Evolutionary conservation across 2,888 invertebrate genomes (phyloP).

Genomic region (Oscheius sp.): DNA sequence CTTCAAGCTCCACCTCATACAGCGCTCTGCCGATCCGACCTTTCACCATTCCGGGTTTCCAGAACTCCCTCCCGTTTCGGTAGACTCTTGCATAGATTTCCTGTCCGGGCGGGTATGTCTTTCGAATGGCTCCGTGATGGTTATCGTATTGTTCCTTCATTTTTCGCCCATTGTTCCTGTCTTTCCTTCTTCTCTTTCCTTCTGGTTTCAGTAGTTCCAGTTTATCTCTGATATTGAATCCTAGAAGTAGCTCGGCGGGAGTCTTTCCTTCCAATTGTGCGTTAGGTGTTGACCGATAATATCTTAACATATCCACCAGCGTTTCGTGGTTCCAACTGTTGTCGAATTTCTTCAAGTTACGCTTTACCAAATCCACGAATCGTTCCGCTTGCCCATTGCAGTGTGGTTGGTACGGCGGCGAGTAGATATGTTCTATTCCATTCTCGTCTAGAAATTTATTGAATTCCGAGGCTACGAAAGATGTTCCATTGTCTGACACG

Average conservation of each 20-base stretch:
- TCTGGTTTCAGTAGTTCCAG: conserved; percentile 2
- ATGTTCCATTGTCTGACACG: conserved; percentile 51
- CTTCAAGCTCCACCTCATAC: no score
- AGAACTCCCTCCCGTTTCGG: no score
- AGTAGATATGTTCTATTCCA: not conserved
- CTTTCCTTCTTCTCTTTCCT: not conserved
- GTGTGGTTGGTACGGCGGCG: conserved; percentile 47
- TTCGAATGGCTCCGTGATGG: conserved; percentile 30
- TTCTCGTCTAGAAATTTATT: not conserved
- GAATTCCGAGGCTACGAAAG: conserved; percentile 32
- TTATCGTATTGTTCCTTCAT: conserved; percentile 30
- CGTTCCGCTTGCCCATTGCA: conserved; percentile 53
- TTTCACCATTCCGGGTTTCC: no score
- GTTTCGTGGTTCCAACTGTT: not conserved
- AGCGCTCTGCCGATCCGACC: no score
- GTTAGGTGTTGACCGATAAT: not conserved
- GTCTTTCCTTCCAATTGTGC: not conserved
- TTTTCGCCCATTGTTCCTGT: not conserved
- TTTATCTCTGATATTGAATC: not conserved
- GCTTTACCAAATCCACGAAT: conserved; percentile 38
- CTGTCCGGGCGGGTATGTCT: no score
- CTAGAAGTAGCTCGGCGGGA: conserved; percentile 3
- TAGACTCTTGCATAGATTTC: no score
- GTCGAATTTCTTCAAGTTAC: not conserved
- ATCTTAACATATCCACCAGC: not conserved